These are phyloP conservation scores for Zeus faber DNA, from an alignment of 2,113 vertebrate species.

Conservation along the genomic window DNA sequence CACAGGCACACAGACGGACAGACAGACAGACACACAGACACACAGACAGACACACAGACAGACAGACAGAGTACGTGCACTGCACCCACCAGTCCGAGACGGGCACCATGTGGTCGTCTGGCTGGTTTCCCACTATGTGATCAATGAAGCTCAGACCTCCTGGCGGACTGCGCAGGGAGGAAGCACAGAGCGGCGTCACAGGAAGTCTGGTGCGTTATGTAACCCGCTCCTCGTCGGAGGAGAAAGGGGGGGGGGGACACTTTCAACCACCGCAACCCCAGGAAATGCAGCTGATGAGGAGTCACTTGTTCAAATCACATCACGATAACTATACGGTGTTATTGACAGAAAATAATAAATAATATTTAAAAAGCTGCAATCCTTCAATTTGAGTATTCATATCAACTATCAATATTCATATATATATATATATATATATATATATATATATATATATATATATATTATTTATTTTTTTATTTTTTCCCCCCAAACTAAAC, in stretches of 20 bases:
- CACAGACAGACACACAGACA: not conserved
- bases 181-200: not conserved
- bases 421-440: no score
- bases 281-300: not conserved
- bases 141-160: constrained; percentile 75
- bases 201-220: not conserved
- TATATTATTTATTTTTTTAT: no score
- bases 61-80: constrained; percentile 8
- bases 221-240: not conserved
- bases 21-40: no score
- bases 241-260: no score
- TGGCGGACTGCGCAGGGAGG: constrained; percentile 59
- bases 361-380: not conserved
- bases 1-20: no score
- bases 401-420: no score
- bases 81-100: constrained; percentile 77
- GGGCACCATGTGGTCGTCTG: constrained; percentile 79
- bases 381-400: no score
- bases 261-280: no score
- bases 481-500: no score
- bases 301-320: no score
- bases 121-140: constrained; percentile 85
- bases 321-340: no score
- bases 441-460: no score
- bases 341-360: not conserved